These are phyloP conservation scores for Margaritifera margaritifera DNA, from an alignment of 2,888 invertebrate genomes.

Conservation along the genomic window DNA sequence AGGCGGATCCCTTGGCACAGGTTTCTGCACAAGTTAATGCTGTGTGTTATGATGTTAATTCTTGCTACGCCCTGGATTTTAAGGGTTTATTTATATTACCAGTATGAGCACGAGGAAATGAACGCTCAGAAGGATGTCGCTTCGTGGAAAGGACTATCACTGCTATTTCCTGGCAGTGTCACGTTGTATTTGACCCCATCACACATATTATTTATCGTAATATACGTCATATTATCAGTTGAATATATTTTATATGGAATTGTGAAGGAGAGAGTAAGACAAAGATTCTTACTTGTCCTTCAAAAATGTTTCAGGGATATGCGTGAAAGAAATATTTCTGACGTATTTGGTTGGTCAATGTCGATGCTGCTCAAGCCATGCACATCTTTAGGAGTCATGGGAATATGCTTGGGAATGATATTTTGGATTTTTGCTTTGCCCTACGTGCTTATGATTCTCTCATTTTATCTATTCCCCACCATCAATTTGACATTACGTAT, in stretches of 20 bases:
- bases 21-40: slow-evolving; percentile 44
- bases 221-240: slow-evolving; percentile 57
- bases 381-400: slow-evolving; percentile 55
- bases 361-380: slow-evolving; percentile 61
- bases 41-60: slow-evolving; percentile 38
- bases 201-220: slow-evolving; percentile 58
- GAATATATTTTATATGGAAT: slow-evolving; percentile 52
- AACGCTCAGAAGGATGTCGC: slow-evolving; percentile 34
- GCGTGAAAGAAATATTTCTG: slow-evolving; percentile 38
- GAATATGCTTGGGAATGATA: slow-evolving; percentile 54
- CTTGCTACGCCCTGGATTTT: slow-evolving; percentile 56
- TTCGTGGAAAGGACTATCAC: slow-evolving; percentile 13
- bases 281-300: slow-evolving; percentile 44
- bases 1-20: slow-evolving; percentile 43
- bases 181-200: slow-evolving; percentile 61
- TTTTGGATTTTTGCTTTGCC: slow-evolving; percentile 56
- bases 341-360: slow-evolving; percentile 45
- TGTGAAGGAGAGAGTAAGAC: slow-evolving; percentile 37
- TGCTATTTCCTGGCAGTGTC: slow-evolving; percentile 55
- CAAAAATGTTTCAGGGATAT: slow-evolving; percentile 56
- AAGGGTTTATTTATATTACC: slow-evolving; percentile 53
- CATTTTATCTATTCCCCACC: slow-evolving; percentile 64
- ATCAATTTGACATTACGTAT: slow-evolving; percentile 60
- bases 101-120: slow-evolving; percentile 55
- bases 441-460: slow-evolving; percentile 41